Evolutionary conservation across 2,888 invertebrate genomes (phyloP).

Genomic region (Glaucopsyche alexis): DNA sequence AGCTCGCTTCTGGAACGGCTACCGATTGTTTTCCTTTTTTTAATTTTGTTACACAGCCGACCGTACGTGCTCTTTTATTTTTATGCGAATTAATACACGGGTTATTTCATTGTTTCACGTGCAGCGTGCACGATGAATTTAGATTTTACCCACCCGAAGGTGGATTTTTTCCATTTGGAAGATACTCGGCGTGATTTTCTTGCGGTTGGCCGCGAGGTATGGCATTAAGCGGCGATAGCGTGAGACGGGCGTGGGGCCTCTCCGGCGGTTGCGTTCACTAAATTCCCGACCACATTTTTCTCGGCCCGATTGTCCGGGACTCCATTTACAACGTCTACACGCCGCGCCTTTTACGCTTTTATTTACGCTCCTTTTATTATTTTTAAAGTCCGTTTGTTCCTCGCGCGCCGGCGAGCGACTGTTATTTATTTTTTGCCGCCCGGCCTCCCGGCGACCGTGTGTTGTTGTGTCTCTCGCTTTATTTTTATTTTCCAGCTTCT

Average conservation of each 20-base stretch:
- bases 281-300: slow-evolving; percentile 76
- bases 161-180: neutral
- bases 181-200: neutral
- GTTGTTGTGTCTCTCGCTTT: slow-evolving; percentile 77
- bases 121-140: slow-evolving; percentile 14
- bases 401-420: slow-evolving; percentile 74
- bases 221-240: slow-evolving; percentile 36
- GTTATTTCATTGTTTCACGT: slow-evolving; percentile 19
- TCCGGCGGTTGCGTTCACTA: slow-evolving; percentile 71
- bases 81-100: slow-evolving; percentile 20
- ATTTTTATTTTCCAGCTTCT: slow-evolving; percentile 80
- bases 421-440: slow-evolving; percentile 77
- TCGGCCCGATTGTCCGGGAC: slow-evolving; percentile 76
- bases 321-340: slow-evolving; percentile 80
- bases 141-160: slow-evolving; percentile 6
- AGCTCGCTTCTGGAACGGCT: slow-evolving; percentile 50
- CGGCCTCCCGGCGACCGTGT: slow-evolving; percentile 61
- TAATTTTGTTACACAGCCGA: slow-evolving; percentile 39
- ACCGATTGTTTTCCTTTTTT: slow-evolving; percentile 59
- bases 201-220: slow-evolving; percentile 6
- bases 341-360: slow-evolving; percentile 79
- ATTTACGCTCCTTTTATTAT: slow-evolving; percentile 80
- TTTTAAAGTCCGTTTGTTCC: slow-evolving; percentile 79
- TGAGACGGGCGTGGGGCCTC: slow-evolving; percentile 64
- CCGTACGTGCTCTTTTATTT: slow-evolving; percentile 16